Evolutionary conservation across 2,888 invertebrate species (phyloP).

Genomic region (Lepetodrilus schrolli): DNA sequence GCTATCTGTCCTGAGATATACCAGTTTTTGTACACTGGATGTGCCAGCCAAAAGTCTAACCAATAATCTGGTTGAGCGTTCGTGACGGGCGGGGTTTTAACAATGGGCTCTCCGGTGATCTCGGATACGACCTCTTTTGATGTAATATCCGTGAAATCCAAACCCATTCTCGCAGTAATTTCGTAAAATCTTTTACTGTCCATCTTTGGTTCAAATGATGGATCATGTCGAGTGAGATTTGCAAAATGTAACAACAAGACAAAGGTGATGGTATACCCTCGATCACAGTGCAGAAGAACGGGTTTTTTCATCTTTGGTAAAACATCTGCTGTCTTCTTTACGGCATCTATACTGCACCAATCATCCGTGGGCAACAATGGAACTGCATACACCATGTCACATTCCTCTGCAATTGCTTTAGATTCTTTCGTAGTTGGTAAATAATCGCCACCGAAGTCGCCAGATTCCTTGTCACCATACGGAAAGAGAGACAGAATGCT

Average conservation of each 20-base stretch:
- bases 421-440: slow-evolving; percentile 54
- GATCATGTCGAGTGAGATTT: slow-evolving; percentile 52
- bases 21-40: too few species aligned
- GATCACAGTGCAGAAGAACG: slow-evolving; percentile 54
- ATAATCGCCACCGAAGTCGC: slow-evolving; percentile 55
- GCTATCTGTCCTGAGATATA: too few species aligned
- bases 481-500: slow-evolving; percentile 62
- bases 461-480: slow-evolving; percentile 37
- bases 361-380: slow-evolving; percentile 54
- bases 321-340: slow-evolving; percentile 48
- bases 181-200: slow-evolving; percentile 55
- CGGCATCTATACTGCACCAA: slow-evolving; percentile 56
- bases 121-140: slow-evolving; percentile 51
- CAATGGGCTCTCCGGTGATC: slow-evolving; percentile 58
- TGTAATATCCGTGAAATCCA: slow-evolving; percentile 56
- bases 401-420: slow-evolving; percentile 43
- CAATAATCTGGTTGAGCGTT: slow-evolving; percentile 56
- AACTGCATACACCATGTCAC: slow-evolving; percentile 52
- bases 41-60: slow-evolving; percentile 64
- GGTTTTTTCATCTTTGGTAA: slow-evolving; percentile 41
- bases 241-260: slow-evolving; percentile 58
- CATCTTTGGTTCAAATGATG: slow-evolving; percentile 52
- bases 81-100: slow-evolving; percentile 51
- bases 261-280: slow-evolving; percentile 59
- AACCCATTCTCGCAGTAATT: slow-evolving; percentile 59